These are phyloP conservation scores for Toxotes jaculatrix DNA, from an alignment of 2,113 vertebrate species.

Conservation along the genomic window DNA sequence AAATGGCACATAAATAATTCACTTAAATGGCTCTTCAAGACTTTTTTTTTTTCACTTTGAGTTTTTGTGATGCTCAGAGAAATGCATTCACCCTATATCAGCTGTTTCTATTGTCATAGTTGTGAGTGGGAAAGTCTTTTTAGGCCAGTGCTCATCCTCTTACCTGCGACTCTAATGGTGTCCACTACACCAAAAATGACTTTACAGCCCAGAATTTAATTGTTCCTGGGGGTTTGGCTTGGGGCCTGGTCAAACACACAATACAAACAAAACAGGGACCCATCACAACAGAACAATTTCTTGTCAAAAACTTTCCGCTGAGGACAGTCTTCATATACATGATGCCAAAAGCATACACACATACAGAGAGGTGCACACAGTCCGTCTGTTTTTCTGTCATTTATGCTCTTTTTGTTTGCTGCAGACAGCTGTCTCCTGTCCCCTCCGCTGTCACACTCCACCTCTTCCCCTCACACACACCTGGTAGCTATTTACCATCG, in stretches of 20 bases:
- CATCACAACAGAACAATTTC: background rate
- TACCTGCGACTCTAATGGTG: background rate
- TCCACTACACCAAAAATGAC: background rate
- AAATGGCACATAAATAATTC: background rate
- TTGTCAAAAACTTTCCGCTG: background rate
- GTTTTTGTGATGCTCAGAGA: background rate
- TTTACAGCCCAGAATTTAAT: background rate
- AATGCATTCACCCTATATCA: background rate
- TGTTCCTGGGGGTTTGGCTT: background rate
- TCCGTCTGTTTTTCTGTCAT: constrained; percentile 12
- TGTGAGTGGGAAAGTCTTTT: too few species aligned
- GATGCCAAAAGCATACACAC: background rate
- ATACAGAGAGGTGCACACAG: background rate
- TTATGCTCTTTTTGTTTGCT: background rate
- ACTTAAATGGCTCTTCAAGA: background rate
- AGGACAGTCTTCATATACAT: background rate
- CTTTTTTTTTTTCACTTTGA: too few species aligned
- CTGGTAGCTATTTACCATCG: constrained; percentile 84
- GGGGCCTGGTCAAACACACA: background rate
- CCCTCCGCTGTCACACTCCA: constrained; percentile 74
- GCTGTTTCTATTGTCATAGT: too few species aligned
- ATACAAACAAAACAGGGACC: constrained; percentile 1
- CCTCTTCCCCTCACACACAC: constrained; percentile 65
- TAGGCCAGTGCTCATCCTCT: background rate
- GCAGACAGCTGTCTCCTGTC: constrained; percentile 78